Evolutionary conservation across 2,888 invertebrate species (phyloP).

Genomic region (Biston betularia): DNA sequence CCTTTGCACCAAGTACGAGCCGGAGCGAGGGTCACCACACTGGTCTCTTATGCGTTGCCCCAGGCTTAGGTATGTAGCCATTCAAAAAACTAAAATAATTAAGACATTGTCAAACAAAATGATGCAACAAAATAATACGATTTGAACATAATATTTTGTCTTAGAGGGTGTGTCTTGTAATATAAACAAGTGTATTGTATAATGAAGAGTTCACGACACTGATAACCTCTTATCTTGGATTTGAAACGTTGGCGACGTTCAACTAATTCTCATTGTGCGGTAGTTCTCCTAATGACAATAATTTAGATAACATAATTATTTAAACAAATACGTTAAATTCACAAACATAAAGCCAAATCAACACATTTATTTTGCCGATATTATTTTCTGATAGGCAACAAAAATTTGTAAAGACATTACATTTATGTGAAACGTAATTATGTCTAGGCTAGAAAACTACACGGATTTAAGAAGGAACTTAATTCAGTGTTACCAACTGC

Average conservation of each 20-base stretch:
- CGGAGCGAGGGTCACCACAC: too few relatives aligned
- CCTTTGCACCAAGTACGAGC: too few relatives aligned
- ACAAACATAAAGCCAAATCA: not conserved
- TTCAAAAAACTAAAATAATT: too few relatives aligned
- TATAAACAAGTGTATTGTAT: conserved; percentile 4
- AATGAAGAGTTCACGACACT: conserved; percentile 1
- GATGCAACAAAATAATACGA: conserved; percentile 18
- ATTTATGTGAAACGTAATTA: too few relatives aligned
- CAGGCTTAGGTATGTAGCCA: too few relatives aligned
- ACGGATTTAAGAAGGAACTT: too few relatives aligned
- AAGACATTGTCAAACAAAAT: not conserved
- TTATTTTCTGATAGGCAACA: not conserved
- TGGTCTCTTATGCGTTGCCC: too few relatives aligned
- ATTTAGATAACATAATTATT: conserved; percentile 11
- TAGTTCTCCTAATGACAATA: not conserved
- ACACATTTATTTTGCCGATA: not conserved
- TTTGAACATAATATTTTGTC: conserved; percentile 9
- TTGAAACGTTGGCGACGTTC: conserved; percentile 4
- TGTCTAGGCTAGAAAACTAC: too few relatives aligned
- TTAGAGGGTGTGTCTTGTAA: conserved; percentile 23
- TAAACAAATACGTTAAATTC: not conserved
- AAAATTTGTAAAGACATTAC: not conserved
- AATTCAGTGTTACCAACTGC: too few relatives aligned
- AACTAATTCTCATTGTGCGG: conserved; percentile 12
- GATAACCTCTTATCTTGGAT: conserved; percentile 27